phyloP scores from a whole-genome alignment of 2,888 invertebrate genomes.

The Lasiommata megera region DNA sequence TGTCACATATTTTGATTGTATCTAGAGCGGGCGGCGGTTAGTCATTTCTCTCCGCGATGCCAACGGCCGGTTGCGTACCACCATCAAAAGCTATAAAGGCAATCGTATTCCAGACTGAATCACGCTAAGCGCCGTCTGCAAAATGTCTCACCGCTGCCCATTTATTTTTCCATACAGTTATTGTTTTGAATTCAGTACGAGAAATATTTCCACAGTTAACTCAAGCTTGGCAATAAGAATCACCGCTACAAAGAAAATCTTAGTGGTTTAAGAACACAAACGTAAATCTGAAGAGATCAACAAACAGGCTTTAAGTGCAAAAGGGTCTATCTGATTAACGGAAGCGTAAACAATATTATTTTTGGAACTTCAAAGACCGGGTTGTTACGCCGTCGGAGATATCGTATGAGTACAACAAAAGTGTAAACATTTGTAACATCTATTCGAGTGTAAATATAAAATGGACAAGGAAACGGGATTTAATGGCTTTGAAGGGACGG shows the following conservation, averaged over 20 bases:
- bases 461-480: too few species aligned
- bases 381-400: conserved; percentile 51
- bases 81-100: conserved; percentile 73
- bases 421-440: conserved; percentile 59
- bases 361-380: conserved; percentile 65
- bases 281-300: conserved; percentile 33
- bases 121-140: conserved; percentile 79
- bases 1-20: conserved; percentile 82
- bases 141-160: conserved; percentile 73
- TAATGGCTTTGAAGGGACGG: too few species aligned
- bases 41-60: conserved; percentile 76
- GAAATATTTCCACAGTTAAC: conserved; percentile 20
- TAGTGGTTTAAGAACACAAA: conserved; percentile 23
- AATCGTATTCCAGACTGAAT: conserved; percentile 74
- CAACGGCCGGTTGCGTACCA: conserved; percentile 66
- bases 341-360: conserved; percentile 62
- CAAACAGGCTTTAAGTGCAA: conserved; percentile 32
- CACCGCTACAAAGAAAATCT: conserved; percentile 3
- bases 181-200: conserved; percentile 30
- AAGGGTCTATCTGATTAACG: conserved; percentile 42
- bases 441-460: background rate
- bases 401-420: conserved; percentile 55
- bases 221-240: background rate
- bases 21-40: conserved; percentile 77
- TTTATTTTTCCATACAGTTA: conserved; percentile 51